phyloP scores from a whole-genome alignment of 2,888 invertebrate species.

The Drosophila sordidapex region DNA sequence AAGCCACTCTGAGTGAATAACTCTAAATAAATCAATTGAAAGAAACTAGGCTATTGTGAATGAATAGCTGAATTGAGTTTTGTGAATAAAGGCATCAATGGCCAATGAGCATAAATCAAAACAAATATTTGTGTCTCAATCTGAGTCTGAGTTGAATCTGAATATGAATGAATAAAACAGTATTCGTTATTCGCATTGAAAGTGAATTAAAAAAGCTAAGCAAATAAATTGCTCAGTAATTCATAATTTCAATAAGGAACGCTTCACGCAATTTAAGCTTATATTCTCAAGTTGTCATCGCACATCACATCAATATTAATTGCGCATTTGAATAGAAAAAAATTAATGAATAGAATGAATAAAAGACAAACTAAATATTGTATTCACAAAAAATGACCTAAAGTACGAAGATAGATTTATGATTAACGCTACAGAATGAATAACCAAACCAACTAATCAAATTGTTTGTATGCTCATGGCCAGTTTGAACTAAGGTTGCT shows the following conservation, averaged over 20 bases:
- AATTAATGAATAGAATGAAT: neutral
- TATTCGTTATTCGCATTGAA: neutral
- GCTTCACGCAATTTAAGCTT: neutral
- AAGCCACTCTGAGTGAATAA: constrained; percentile 11
- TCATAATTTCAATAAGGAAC: neutral
- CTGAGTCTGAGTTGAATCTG: neutral
- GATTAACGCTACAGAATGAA: neutral
- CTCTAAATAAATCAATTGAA: constrained; percentile 1
- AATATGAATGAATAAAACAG: neutral
- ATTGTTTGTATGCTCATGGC: neutral
- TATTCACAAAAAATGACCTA: neutral
- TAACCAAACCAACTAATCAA: neutral
- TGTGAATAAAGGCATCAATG: neutral
- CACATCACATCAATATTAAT: neutral
- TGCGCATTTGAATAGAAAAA: neutral
- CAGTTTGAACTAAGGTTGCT: neutral
- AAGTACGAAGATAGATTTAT: neutral
- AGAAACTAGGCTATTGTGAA: neutral
- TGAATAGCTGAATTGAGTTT: neutral
- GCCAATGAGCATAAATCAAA: neutral
- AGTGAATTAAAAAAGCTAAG: neutral
- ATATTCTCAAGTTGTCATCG: neutral
- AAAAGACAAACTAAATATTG: neutral
- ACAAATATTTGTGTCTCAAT: neutral
- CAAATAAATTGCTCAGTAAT: neutral